Base-by-base conservation (phyloP, 1,140 invertebrate species). In the Calycopis cecrops region DNA sequence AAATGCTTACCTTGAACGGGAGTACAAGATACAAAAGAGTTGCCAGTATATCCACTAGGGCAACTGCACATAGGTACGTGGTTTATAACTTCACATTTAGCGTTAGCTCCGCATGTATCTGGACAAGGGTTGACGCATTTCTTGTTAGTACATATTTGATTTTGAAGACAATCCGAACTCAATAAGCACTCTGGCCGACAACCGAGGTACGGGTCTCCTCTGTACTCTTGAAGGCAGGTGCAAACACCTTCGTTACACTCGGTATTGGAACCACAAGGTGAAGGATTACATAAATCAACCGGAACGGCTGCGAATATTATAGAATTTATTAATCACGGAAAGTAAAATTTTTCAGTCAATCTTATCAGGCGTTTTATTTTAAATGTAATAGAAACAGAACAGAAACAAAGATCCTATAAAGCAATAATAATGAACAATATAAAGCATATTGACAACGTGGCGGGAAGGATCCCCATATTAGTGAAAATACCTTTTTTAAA, bases 41-140 rank as follows among this genome's bases (percentile, higher is more conserved):
- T 92, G 63, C 91, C 91, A 50, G 83, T 84, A 57, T 84, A 90
- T 49, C 89, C 88, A 40, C 81, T 56, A 9, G 90, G 89, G 73
- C 93, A 95, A 66, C 87, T 90, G 66, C 93, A 94, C 81, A 92
- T 91, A 0, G 95, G 94, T 57, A 95, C 87, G 70, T 96, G 95
- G 71, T 95, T 94, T 3, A 94, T 90, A 0, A 96, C 94, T 65
- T 90, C 90, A 73, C 95, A 97, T 62, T 94, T 89, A 0, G 95
- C 94, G 75, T 95, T 95, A 0, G 84, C 70, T 4, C 95, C 95
- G 76, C 96, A 97, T 8, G 94, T 91, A 10, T 94, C 94, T n/a
- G 92, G 92, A 75, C 96, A 97, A 8, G 95, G 95, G 85, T 97
- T 93, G 59, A 92, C 83, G 70, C 96, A 97, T 72, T 95, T 92